Evolutionary conservation across 2,888 invertebrate genomes (phyloP).

Genomic region (Celastrina argiolus): DNA sequence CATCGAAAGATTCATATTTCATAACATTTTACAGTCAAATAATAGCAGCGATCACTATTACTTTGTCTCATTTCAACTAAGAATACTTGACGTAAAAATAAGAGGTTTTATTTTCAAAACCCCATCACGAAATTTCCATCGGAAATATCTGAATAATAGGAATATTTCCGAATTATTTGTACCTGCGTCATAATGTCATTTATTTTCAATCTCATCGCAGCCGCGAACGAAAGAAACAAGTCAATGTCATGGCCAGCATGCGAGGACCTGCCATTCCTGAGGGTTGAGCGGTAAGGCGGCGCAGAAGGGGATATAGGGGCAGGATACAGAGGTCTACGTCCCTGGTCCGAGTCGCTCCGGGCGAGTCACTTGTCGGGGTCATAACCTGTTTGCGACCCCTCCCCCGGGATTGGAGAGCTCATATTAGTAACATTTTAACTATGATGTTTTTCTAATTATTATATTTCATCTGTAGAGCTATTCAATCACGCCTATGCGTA

Average conservation of each 20-base stretch:
- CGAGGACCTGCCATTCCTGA: conserved; percentile 39
- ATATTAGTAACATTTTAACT: conserved; percentile 64
- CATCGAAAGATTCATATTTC: too few species aligned
- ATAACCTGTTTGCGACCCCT: conserved; percentile 78
- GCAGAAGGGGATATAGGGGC: conserved; percentile 40
- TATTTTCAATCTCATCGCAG: conserved; percentile 71
- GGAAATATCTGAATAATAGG: conserved; percentile 8
- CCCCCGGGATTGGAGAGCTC: conserved; percentile 62
- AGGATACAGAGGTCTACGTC: conserved; percentile 47
- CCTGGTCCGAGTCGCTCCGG: conserved; percentile 64
- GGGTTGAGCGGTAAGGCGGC: conserved; percentile 31
- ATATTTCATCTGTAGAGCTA: background rate
- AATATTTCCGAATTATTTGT: conserved; percentile 24
- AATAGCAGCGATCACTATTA: too few species aligned
- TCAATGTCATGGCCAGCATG: conserved; percentile 48
- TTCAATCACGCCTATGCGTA: background rate
- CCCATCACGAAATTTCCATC: background rate
- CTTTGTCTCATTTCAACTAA: too few species aligned
- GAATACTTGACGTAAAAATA: too few species aligned
- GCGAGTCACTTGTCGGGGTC: conserved; percentile 76
- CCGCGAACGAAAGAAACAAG: conserved; percentile 64
- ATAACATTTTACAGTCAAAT: too few species aligned
- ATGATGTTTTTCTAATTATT: conserved; percentile 19
- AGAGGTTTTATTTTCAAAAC: background rate
- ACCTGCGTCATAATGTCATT: conserved; percentile 42